Percentiles rank a stretch among this genome's conserved stretches.
These are phyloP conservation scores for Pelosia muscerda DNA, from an alignment of 2,888 invertebrate genomes.

Conservation along the genomic window DNA sequence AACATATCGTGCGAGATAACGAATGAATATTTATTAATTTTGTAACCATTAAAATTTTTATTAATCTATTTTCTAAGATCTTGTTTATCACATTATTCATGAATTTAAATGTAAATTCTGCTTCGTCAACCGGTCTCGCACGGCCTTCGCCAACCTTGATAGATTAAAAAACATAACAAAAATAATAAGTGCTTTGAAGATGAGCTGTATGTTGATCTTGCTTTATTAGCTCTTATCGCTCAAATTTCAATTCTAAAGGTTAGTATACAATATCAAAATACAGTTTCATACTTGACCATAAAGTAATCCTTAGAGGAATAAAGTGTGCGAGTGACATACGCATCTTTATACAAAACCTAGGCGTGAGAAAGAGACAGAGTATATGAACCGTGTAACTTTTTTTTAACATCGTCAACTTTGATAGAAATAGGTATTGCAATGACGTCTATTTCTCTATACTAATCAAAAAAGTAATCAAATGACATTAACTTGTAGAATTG, in stretches of 20 bases:
- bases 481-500: too few species aligned
- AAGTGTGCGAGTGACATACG: too few species aligned
- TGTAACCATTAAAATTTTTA: slow-evolving; percentile 25
- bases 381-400: too few species aligned
- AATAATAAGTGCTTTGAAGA: slow-evolving; percentile 18
- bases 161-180: slow-evolving; percentile 27
- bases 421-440: too few species aligned
- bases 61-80: slow-evolving; percentile 33
- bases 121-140: slow-evolving; percentile 40
- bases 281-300: too few species aligned
- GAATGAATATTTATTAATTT: slow-evolving; percentile 35
- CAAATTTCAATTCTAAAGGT: neutral
- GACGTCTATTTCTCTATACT: too few species aligned
- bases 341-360: too few species aligned
- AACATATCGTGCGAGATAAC: slow-evolving; percentile 21
- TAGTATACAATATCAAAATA: neutral
- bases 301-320: too few species aligned
- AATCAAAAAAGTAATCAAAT: too few species aligned
- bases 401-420: too few species aligned
- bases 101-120: slow-evolving; percentile 28
- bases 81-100: slow-evolving; percentile 42
- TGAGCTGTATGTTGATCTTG: slow-evolving; percentile 26
- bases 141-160: slow-evolving; percentile 49
- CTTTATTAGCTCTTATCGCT: slow-evolving; percentile 3
- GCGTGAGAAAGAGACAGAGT: too few species aligned